phyloP scores from a whole-genome alignment of 2,797 vertebrate species.

The Morelia viridis region DNA sequence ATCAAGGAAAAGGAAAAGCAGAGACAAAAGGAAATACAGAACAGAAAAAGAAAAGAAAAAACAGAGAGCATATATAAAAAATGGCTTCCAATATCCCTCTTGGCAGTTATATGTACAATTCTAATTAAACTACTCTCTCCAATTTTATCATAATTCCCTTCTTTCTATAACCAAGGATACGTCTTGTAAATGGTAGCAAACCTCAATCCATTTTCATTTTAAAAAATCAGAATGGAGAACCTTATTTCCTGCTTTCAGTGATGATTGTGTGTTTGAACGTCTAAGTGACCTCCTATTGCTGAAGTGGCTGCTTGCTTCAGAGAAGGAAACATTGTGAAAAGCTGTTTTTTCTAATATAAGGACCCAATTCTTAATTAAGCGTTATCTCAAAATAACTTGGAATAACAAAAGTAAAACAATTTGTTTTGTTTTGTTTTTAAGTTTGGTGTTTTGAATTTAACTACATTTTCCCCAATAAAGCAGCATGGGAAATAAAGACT shows the following conservation, averaged over 20 bases:
- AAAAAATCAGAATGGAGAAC: conserved; percentile 10
- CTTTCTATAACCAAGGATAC: neutral
- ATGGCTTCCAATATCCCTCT: no score
- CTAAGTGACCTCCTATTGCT: neutral
- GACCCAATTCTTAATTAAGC: conserved; percentile 31
- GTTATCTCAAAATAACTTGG: conserved; percentile 29
- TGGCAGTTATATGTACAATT: no score
- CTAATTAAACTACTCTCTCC: no score
- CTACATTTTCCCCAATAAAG: conserved; percentile 7
- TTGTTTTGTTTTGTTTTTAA: no score
- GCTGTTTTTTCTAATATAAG: conserved; percentile 7
- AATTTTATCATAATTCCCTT: no score
- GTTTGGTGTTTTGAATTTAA: neutral
- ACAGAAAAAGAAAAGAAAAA: no score
- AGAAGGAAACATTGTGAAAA: conserved; percentile 15
- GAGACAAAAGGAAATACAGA: no score
- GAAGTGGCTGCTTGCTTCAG: conserved; percentile 20
- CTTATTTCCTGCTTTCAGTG: conserved; percentile 20
- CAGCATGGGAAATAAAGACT: conserved; percentile 1
- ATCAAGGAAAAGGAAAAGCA: no score
- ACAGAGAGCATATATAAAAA: no score
- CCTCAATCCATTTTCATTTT: neutral
- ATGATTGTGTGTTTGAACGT: conserved; percentile 6
- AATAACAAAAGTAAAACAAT: conserved; percentile 13
- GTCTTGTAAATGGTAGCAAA: conserved; percentile 15